phyloP scores from a whole-genome alignment of 1,140 invertebrate species.

The Pogonognathellus flavescens region DNA sequence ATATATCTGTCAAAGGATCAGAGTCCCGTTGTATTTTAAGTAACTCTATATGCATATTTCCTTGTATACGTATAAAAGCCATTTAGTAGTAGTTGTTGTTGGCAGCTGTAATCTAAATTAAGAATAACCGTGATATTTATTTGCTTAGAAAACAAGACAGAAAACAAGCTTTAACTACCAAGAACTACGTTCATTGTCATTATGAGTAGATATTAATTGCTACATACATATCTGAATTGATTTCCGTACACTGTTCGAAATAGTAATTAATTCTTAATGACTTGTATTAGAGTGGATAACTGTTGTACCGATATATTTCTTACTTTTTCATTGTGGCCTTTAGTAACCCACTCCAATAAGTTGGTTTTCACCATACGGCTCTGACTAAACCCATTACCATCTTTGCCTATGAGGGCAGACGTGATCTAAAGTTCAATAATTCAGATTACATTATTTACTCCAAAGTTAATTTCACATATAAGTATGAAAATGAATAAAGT shows the following conservation, averaged over 20 bases:
- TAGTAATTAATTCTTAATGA: constrained; percentile 39
- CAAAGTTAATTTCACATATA: no score
- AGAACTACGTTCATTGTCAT: no score
- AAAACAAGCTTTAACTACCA: no score
- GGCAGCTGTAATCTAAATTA: background rate
- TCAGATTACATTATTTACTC: no score
- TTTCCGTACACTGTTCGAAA: background rate
- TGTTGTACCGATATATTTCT: constrained; percentile 6
- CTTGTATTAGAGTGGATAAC: background rate
- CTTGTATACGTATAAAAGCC: background rate
- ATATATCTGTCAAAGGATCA: background rate
- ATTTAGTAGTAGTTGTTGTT: background rate
- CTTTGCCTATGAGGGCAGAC: constrained; percentile 63
- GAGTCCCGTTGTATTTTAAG: constrained; percentile 9
- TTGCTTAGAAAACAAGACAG: background rate
- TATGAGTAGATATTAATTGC: no score
- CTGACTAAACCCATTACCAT: constrained; percentile 55
- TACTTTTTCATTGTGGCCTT: constrained; percentile 62
- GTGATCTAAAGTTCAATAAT: constrained; percentile 60
- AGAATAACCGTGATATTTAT: background rate
- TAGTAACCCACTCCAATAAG: constrained; percentile 61
- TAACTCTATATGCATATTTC: background rate
- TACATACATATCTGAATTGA: background rate
- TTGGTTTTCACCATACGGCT: constrained; percentile 60
- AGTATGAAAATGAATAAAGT: background rate